These are phyloP conservation scores for Pogonocichla stellata DNA, from an alignment of 2,113 vertebrate genomes.

Conservation along the genomic window DNA sequence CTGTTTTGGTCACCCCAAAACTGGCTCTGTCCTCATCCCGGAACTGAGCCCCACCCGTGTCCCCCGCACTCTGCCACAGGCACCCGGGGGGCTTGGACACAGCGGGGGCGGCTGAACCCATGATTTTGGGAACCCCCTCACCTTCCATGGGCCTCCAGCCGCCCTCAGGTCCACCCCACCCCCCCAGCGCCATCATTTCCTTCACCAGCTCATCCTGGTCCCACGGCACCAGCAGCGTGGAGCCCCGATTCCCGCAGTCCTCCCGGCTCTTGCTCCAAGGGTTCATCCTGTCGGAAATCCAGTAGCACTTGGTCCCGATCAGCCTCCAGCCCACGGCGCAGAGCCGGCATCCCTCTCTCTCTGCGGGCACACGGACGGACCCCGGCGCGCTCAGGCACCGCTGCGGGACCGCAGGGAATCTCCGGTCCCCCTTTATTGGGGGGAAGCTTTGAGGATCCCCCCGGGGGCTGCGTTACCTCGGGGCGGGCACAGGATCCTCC, in stretches of 20 bases:
- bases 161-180: neutral
- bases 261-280: neutral
- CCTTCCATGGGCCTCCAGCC: neutral
- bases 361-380: neutral
- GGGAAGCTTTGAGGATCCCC: neutral
- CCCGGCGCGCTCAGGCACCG: neutral
- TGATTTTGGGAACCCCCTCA: neutral
- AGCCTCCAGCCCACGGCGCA: neutral
- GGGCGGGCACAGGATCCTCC: neutral
- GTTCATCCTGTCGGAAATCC: neutral
- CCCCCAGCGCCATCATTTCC: neutral
- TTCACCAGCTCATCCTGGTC: neutral
- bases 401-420: neutral
- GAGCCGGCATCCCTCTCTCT: neutral
- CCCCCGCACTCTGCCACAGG: neutral
- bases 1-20: neutral
- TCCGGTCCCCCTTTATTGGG: neutral
- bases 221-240: neutral
- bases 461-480: neutral
- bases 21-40: neutral
- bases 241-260: neutral
- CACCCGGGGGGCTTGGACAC: neutral
- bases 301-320: neutral
- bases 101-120: accelerated
- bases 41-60: neutral